Percentiles rank a stretch among this genome's conserved stretches.
phyloP scores from a whole-genome alignment of 2,797 vertebrate species.

The Vipera latastei region DNA sequence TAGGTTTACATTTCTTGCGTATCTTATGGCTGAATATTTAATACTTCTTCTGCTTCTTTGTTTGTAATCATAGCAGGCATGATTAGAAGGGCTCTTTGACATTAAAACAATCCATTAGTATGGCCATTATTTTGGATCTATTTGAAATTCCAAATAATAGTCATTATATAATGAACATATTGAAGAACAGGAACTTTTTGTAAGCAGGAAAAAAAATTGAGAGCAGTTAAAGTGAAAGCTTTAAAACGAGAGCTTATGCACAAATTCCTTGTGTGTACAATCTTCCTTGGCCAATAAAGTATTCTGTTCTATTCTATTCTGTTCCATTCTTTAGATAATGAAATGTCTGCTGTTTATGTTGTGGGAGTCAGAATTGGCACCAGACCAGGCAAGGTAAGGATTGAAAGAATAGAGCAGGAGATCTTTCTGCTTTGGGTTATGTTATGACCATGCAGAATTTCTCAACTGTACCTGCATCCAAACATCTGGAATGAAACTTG shows the following conservation, averaged over 20 bases:
- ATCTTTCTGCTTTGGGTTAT: neutral
- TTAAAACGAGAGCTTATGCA: too few relatives aligned
- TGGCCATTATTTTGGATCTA: neutral
- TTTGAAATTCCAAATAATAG: neutral
- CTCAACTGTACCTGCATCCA: neutral
- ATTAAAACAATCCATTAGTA: neutral
- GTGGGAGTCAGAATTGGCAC: constrained; percentile 9
- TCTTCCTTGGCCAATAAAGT: too few relatives aligned
- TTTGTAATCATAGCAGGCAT: neutral
- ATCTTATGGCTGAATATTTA: neutral
- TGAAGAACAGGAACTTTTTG: neutral
- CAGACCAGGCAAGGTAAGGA: constrained; percentile 2
- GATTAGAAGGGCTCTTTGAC: neutral
- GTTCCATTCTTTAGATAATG: neutral
- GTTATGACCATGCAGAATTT: neutral
- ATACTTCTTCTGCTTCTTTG: neutral
- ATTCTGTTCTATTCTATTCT: too few relatives aligned
- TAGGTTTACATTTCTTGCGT: neutral
- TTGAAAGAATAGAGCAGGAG: neutral
- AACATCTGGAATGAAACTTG: neutral
- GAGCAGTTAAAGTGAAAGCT: neutral
- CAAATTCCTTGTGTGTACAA: too few relatives aligned
- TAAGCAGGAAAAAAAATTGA: neutral
- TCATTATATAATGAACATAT: constrained; percentile 5
- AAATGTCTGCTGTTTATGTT: constrained; percentile 3